Evolutionary conservation across 2,888 invertebrate species (phyloP), one percentile per base, ranked within the genome.

Genomic region (Melangyna quadrimaculata): DNA sequence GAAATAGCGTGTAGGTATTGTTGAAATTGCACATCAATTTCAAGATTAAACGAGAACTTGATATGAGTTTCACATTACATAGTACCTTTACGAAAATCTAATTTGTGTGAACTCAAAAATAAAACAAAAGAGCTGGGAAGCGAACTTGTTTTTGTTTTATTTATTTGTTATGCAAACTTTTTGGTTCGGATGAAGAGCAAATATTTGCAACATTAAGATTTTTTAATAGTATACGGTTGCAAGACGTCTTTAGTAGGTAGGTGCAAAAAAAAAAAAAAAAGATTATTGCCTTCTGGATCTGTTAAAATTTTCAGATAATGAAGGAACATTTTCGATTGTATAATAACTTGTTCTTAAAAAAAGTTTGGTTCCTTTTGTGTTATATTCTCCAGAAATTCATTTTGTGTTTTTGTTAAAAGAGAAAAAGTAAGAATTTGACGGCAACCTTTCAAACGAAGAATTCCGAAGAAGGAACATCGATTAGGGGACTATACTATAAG

Each of bases 121-220:
- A 10, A 78, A 59, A 73, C 69, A 55, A 82, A 69, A 73, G 78
- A 82, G 82, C 69, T 73, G 72, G 19, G 17, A 4, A 53, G 8
- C 82, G 69, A 82, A 78, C 78, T 69, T 61, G 27, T 37, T 29
- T 70, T 61, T 70, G n/a, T 6, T 27, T 57, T 22, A 9, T 59
- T 19, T 32, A 4, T 24, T 14, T 51, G 29, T 65, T 45, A 63
- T 63, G 63, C 27, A 63, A 63, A 63, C 27, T 63, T 1, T 27
- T 1, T 2, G 4, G 6, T 22, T 51, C 14, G 14, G 7, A 24
- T 35, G 12, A 19, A 7, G 22, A 59, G 22, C 8, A 22, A 37
- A 59, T 35, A 59, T 59, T 59, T 59, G 29, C 8, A 14, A 27
- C 27, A 27, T 24, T 27, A 51, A 51, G 1, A 14, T 14, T 2